A percentile compares a stretch with the other conserved stretches of the same genome.
These are phyloP conservation scores for Samia ricini DNA, from an alignment of 1,140 invertebrate genomes.

Conservation along the genomic window DNA sequence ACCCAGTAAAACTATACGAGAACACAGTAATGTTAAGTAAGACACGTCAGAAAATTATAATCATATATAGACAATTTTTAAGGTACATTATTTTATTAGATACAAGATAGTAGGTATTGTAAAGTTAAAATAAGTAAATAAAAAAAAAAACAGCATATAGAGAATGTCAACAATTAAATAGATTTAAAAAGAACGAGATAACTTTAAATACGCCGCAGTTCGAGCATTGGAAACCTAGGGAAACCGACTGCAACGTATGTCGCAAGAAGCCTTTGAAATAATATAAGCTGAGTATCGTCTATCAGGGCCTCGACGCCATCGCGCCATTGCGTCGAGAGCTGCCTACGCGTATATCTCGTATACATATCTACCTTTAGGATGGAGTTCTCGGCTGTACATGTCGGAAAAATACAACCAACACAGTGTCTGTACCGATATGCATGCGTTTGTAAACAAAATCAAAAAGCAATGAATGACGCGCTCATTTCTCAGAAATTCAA, in stretches of 20 bases:
- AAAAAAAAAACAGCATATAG: too few relatives aligned
- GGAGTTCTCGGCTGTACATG: constrained; percentile 37
- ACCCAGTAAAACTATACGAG: too few relatives aligned
- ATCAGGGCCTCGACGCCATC: constrained; percentile 68
- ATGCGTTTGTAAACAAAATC: constrained; percentile 28
- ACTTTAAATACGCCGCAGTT: too few relatives aligned
- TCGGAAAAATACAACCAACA: constrained; percentile 60
- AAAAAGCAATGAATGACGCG: constrained; percentile 27
- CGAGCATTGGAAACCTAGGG: constrained; percentile 51
- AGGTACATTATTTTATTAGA: too few relatives aligned
- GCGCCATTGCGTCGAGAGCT: constrained; percentile 43
- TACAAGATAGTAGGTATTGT: too few relatives aligned
- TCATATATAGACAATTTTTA: too few relatives aligned
- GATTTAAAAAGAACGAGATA: too few relatives aligned
- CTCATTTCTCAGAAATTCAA: too few relatives aligned
- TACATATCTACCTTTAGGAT: constrained; percentile 42
- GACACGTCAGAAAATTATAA: too few relatives aligned
- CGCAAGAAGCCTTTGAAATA: constrained; percentile 74
- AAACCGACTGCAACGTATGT: constrained; percentile 51
- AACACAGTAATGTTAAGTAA: too few relatives aligned
- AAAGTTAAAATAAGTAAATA: too few relatives aligned
- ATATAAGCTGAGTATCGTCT: constrained; percentile 71
- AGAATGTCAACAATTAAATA: too few relatives aligned
- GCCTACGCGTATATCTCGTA: constrained; percentile 54
- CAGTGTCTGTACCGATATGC: constrained; percentile 7